Base-by-base conservation (phyloP, 2,797 vertebrate genomes). In the Jordanella pulchra region DNA sequence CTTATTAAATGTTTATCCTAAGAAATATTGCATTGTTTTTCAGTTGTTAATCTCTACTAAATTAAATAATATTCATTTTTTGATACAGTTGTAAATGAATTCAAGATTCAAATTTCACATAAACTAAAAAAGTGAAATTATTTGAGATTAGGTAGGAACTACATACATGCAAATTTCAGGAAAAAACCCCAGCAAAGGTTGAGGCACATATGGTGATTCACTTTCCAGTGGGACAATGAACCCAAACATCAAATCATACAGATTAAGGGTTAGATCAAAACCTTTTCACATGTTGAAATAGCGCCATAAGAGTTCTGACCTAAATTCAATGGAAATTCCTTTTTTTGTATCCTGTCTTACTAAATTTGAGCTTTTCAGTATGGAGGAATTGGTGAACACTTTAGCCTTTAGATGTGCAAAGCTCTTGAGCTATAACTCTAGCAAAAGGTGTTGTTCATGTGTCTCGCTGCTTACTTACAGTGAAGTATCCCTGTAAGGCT, bases 391-490 rank as follows among this genome's bases (percentile, higher is more conserved):
- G 15, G 15, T 17, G 1, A 17, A 48, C 15, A 18, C 15, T 6
- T 48, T 18, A 3, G 11, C 39, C 12, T n/a, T 11, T 25, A 63
- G 60, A 44, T 63, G 35, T 63, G 35, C 1, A 54, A 54, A 27
- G 0, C 1, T 27, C n/a, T 27, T 25, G 0, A 5, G 7, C 25
- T 12, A 27, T 54, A 27, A 27, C 7, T 54, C 10, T 9, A 54
- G 53, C 53, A 27, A 54, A 54, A 27, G 3, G 25, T 54, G 53
- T 54, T 54, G n/a, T 30, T 14, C 6, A 45, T 64, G 39, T 54
- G 69, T 23, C 68, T 54, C 42, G 42, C 50, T 23, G 61, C 44
- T 77, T 65, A 48, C 55, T 75, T 67, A 64, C 53, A 68, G 35
- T 53, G 28, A 21, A 60, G 75, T 73, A 23, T 67, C 66, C 60